Percentiles rank a stretch among this genome's conserved stretches.
These are phyloP conservation scores for Dolichallabes microphthalmus DNA, from an alignment of 2,113 vertebrate genomes.

Conservation along the genomic window DNA sequence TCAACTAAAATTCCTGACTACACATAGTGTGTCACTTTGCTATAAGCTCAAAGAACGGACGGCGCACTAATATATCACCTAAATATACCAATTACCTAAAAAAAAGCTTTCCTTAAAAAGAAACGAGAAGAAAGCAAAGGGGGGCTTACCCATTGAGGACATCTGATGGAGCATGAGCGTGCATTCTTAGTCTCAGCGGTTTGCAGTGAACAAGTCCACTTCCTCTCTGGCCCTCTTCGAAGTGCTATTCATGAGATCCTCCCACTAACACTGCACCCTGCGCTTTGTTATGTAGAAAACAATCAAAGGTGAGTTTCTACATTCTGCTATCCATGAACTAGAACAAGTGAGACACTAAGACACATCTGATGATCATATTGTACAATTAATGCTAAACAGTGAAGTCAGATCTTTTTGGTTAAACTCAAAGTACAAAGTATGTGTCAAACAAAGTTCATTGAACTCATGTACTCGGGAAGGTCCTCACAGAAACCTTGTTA, in stretches of 20 bases:
- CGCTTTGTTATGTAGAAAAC: constrained; percentile 2
- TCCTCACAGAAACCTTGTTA: not conserved
- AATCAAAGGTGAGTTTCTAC: not conserved
- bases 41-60: not conserved
- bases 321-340: not conserved
- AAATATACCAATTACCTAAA: not conserved
- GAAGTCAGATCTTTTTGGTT: not conserved
- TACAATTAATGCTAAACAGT: not conserved
- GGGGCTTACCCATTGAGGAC: constrained; percentile 57
- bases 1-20: constrained; percentile 20
- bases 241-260: constrained; percentile 46
- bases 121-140: not conserved
- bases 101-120: not conserved
- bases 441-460: not conserved
- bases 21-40: not conserved
- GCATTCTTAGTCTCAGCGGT: constrained; percentile 30
- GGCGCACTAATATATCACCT: not conserved
- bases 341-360: not conserved
- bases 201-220: constrained; percentile 45
- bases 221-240: constrained; percentile 49
- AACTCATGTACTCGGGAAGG: not conserved
- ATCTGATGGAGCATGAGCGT: constrained; percentile 21
- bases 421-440: not conserved
- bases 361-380: not conserved
- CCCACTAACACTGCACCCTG: constrained; percentile 40